Evolutionary conservation across 2,113 vertebrate genomes (phyloP), one percentile per base, ranked within the genome.

Genomic region (Grallaria varia): DNA sequence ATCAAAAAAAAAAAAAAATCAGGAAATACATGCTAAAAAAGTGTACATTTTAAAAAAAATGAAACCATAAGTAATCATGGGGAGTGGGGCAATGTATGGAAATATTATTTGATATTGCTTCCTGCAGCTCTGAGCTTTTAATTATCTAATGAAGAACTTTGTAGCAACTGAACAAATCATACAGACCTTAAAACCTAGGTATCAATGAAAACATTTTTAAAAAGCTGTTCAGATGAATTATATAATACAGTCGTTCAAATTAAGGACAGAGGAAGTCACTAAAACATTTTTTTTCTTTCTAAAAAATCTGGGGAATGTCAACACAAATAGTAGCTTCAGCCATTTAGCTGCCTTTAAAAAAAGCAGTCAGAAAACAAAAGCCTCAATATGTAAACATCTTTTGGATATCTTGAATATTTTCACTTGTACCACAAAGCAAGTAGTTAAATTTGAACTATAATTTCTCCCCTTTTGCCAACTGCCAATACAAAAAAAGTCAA

Each of bases 121-220:
- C 21, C 21, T 80, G 64, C 31, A 73, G 14, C 33, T 40, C 50
- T 40, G 28, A 73, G 8, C 14, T n/a, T 89, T 89, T 83, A 75
- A 63, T 53, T 25, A 50, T 16, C 23, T 23, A 74, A 35, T 35
- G 7, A 81, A 80, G 12, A 91, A 73, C 69, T 39, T 59, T 23
- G 7, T 42, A 91, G 25, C 33, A 89, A 17, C 5, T 64, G 23
- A 77, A 69, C 8, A 69, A 68, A 73, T 47, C 20, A 53, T 14
- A 73, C 0, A 53, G 31, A 83, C 5, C 30, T 21, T 30, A 47
- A 9, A 8, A 68, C 56, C 40, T 0, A 21, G 3, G 33, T 15
- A 21, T 37, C 10, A 90, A 55, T 2, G 1, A 59, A 64, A 76
- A 12, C 5, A 9, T 23, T 59, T n/a, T 20, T 37, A 60, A 59